A percentile compares a stretch with the other conserved stretches of the same genome.
Conservation (phyloP, 1,140 invertebrate species). For the Platyscapa corneri region DNA sequence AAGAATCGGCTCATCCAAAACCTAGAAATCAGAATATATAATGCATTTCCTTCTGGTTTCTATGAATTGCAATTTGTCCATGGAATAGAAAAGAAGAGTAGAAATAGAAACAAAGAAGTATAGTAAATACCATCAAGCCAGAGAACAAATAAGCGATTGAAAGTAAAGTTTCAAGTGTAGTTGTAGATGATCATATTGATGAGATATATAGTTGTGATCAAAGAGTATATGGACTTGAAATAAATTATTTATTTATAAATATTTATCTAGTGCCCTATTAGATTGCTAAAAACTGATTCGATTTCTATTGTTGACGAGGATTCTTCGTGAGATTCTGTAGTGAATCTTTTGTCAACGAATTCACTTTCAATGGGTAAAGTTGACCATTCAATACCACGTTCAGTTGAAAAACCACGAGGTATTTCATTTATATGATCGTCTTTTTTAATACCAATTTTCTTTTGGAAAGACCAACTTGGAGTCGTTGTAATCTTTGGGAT, state of each 20-base stretch:
- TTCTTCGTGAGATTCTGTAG: slow-evolving; percentile 66
- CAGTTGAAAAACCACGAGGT: slow-evolving; percentile 58
- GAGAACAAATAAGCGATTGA: slow-evolving; percentile 42
- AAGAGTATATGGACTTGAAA: slow-evolving; percentile 29
- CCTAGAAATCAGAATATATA: slow-evolving; percentile 70
- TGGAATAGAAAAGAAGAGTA: slow-evolving; percentile 36
- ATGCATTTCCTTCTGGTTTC: slow-evolving; percentile 43
- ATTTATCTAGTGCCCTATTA: slow-evolving; percentile 57
- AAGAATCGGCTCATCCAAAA: slow-evolving; percentile 60
- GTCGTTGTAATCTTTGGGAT: slow-evolving; percentile 57
- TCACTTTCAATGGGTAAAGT: slow-evolving; percentile 70
- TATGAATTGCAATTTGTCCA: slow-evolving; percentile 29
- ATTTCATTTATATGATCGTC: slow-evolving; percentile 65
- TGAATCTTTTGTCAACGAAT: slow-evolving; percentile 63
- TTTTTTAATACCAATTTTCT: slow-evolving; percentile 37
- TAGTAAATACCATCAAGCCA: slow-evolving; percentile 44
- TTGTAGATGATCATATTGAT: slow-evolving; percentile 52
- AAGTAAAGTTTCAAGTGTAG: slow-evolving; percentile 50
- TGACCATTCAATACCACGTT: slow-evolving; percentile 64
- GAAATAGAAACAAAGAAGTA: slow-evolving; percentile 49
- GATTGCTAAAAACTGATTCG: slow-evolving; percentile 71
- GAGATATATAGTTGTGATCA: slow-evolving; percentile 28
- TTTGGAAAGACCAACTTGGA: not conserved
- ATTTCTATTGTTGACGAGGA: slow-evolving; percentile 73
- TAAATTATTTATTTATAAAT: slow-evolving; percentile 32